phyloP scores from a whole-genome alignment of 2,797 vertebrate species.

The Onychomys torridus region DNA sequence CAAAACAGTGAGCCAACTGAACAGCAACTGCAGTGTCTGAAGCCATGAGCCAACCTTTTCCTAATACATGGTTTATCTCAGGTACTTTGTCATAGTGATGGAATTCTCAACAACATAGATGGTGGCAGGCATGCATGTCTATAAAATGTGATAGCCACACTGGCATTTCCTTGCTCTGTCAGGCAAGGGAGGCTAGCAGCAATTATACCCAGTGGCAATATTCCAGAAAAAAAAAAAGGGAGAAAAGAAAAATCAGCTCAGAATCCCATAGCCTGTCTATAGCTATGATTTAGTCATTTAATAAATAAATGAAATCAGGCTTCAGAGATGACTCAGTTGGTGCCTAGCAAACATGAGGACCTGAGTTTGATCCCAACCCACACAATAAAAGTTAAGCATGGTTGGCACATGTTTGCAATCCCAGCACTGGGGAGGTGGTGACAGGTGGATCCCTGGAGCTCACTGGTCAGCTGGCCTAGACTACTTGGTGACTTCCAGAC shows the following conservation, averaged over 20 bases:
- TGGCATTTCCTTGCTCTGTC: neutral
- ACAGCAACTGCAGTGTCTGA: neutral
- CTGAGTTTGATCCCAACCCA: neutral
- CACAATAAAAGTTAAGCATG: neutral
- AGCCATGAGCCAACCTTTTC: neutral
- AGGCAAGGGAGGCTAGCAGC: neutral
- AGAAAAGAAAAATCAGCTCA: conserved; percentile 2
- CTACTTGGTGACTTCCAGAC: neutral
- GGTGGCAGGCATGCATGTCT: neutral
- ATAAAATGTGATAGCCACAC: neutral
- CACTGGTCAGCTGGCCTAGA: neutral
- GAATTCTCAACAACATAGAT: neutral
- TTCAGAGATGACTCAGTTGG: neutral
- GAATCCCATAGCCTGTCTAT: neutral
- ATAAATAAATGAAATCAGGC: neutral
- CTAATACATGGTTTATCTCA: neutral
- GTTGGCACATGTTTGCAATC: neutral
- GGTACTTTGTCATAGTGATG: neutral
- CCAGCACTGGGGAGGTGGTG: neutral
- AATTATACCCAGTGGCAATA: neutral
- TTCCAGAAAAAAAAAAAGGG: neutral
- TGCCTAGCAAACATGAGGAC: neutral
- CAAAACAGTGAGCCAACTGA: neutral
- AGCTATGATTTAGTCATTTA: neutral
- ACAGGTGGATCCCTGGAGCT: neutral